Base-by-base conservation (phyloP, 1,140 invertebrate genomes). In the Bombus cullumanus region DNA sequence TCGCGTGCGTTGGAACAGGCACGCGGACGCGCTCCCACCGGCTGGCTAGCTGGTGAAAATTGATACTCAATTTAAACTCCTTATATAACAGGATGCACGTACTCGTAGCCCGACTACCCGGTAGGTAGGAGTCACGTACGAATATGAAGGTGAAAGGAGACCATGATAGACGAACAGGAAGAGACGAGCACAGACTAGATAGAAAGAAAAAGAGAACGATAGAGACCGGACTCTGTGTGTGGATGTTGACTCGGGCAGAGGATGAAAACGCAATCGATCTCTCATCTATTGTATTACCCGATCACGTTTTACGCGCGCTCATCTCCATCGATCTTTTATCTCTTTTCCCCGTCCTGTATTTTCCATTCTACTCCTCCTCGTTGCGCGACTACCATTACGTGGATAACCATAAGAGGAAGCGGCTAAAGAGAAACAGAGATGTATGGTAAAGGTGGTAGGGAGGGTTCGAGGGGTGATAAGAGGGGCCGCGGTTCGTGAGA, bases 1-100 rank as follows among this genome's bases (percentile, higher is more conserved):
- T 64, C 57, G 12, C 41, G 25, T 66, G 68, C 53, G 41, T 43
- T 28, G 84, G 15, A 75, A 57, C 43, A 64, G 53, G 64, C 77
- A 47, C 53, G 47, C 68, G 22, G 66, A 31, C 43, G 84, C 84
- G 72, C 69, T 72, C 62, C 53, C 57, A 66, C 53, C 68, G 87
- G 57, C 53, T 79, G 68, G 57, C 72, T 59, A 41, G 68, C 43
- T 59, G 57, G 78, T 78, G 90, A 91, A 92, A 92, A 92, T 92
- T 91, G 87, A 92, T 92, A 89, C 87, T 89, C 85, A 83, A 91
- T 92, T 91, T 90, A 77, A 90, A 69, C 91, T 76, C 75, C 89
- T 90, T 91, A 88, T 84, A 88, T 86, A 91, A 92, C 91, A 92
- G 89, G 89, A 91, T 89, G 89, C 91, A 90, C 88, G 91, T 92